phyloP scores from a whole-genome alignment of 2,113 vertebrate genomes.

The Alectura lathami region DNA sequence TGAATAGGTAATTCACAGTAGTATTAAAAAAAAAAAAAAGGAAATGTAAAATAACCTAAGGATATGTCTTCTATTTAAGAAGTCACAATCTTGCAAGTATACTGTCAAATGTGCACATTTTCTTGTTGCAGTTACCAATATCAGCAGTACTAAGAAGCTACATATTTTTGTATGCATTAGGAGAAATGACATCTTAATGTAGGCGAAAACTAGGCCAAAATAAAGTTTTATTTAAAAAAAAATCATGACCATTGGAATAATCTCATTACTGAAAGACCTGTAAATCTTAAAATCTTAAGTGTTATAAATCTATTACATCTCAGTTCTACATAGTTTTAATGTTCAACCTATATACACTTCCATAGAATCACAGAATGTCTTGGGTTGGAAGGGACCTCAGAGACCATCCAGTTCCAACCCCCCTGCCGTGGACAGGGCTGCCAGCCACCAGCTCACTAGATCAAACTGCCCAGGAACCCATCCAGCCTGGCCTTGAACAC shows the following conservation, averaged over 20 bases:
- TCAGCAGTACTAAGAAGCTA: neutral
- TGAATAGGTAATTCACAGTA: neutral
- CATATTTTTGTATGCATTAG: neutral
- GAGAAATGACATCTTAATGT: neutral
- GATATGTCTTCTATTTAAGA: neutral
- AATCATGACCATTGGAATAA: neutral
- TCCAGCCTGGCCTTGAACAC: no score
- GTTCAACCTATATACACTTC: neutral
- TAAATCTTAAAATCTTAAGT: neutral
- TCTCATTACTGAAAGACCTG: neutral
- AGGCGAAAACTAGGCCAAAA: neutral
- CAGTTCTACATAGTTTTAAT: neutral
- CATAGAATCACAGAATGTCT: no score
- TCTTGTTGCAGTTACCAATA: neutral
- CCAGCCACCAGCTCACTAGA: no score
- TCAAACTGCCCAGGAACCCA: no score
- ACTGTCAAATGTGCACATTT: neutral
- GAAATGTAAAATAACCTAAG: neutral
- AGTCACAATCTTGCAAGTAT: neutral
- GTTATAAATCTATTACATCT: neutral
- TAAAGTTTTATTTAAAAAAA: neutral
- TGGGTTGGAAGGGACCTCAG: no score
- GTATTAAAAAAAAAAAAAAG: neutral
- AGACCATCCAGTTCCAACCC: no score
- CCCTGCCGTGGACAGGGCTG: no score